Conservation (phyloP, 2,888 invertebrate genomes). For the Acanthosoma haemorrhoidale region DNA sequence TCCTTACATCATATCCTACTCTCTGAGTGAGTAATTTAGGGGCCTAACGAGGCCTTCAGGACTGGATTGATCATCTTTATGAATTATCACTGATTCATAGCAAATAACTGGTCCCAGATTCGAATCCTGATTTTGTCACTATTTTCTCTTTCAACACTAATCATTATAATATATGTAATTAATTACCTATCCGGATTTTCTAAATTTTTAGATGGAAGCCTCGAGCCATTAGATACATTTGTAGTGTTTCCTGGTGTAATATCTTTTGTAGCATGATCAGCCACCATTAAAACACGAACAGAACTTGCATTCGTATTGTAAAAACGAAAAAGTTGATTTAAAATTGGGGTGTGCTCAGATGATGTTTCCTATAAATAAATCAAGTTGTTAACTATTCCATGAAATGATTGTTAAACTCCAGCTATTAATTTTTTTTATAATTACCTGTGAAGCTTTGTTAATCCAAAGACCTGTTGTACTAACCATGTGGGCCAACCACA, state of each 20-base stretch:
- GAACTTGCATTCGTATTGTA: constrained; percentile 76
- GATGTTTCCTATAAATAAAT: constrained; percentile 53
- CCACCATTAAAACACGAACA: constrained; percentile 66
- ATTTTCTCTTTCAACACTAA: not conserved
- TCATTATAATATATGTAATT: no score
- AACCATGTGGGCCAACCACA: constrained; percentile 69
- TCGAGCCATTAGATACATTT: not conserved
- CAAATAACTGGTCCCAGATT: no score
- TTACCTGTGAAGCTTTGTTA: constrained; percentile 70
- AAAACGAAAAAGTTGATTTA: constrained; percentile 64
- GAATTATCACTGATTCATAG: no score
- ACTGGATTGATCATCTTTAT: no score
- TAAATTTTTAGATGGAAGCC: not conserved
- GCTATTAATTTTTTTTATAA: not conserved
- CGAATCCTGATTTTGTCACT: not conserved
- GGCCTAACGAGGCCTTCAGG: no score
- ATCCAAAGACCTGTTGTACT: constrained; percentile 71
- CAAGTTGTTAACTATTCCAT: no score
- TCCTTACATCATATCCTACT: no score
- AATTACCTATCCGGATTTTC: not conserved
- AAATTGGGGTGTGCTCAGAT: constrained; percentile 72
- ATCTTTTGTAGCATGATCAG: constrained; percentile 36
- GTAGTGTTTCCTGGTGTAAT: not conserved
- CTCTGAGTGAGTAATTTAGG: no score
- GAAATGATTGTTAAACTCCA: no score